phyloP scores from a whole-genome alignment of 2,113 vertebrate genomes.

The Taxidea taxus region DNA sequence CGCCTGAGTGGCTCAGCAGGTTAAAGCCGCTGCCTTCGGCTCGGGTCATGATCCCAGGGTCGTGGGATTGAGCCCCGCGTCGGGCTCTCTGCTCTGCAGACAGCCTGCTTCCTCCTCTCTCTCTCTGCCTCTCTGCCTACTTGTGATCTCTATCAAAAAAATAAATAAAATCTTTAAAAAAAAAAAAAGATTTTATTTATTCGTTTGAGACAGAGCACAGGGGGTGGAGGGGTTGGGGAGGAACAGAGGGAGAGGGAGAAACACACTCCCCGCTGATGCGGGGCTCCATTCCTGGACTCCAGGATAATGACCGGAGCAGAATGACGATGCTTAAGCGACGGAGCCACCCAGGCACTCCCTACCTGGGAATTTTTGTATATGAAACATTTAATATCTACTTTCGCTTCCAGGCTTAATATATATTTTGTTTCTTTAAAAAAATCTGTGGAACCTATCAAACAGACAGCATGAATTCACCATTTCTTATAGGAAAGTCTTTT shows the following conservation, averaged over 20 bases:
- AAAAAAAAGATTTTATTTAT: too few relatives aligned
- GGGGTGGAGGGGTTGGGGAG: too few relatives aligned
- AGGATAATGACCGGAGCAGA: neutral
- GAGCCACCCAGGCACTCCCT: neutral
- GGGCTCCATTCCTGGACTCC: neutral
- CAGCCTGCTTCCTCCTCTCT: too few relatives aligned
- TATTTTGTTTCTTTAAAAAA: neutral
- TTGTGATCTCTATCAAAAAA: too few relatives aligned
- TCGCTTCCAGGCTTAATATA: neutral
- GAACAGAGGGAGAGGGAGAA: neutral
- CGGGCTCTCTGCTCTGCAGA: too few relatives aligned
- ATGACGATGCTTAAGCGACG: neutral
- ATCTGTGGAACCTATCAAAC: neutral
- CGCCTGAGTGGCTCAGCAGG: too few relatives aligned
- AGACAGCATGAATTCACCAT: neutral
- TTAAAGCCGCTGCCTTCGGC: too few relatives aligned
- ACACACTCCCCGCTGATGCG: neutral
- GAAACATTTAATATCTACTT: neutral
- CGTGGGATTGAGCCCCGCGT: too few relatives aligned
- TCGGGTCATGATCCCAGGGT: too few relatives aligned
- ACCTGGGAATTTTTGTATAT: neutral
- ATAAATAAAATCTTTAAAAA: too few relatives aligned
- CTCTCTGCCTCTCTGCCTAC: too few relatives aligned
- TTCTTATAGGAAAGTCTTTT: neutral
- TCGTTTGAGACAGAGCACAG: neutral